Conservation (phyloP, 2,113 vertebrate genomes). For the Dasypus novemcinctus region DNA sequence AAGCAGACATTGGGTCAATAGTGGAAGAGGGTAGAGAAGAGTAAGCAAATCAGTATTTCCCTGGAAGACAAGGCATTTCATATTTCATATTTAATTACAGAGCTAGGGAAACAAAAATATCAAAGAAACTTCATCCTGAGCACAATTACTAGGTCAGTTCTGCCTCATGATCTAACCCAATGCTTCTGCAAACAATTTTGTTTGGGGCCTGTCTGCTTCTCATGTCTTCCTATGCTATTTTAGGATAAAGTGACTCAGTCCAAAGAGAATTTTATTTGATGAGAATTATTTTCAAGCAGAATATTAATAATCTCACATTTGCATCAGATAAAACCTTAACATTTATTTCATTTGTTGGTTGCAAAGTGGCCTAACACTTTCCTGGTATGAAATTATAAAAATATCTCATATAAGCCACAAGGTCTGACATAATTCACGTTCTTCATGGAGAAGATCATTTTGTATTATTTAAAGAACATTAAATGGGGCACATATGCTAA, state of each 20-base stretch:
- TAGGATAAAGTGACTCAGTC: background rate
- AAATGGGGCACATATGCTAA: background rate
- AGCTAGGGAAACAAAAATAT: background rate
- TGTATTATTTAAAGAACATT: background rate
- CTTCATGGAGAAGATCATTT: background rate
- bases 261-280: background rate
- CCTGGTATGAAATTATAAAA: background rate
- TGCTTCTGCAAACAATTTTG: background rate
- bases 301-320: background rate
- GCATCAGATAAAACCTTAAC: background rate
- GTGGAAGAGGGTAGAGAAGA: background rate
- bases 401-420: background rate
- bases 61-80: background rate
- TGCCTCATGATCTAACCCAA: background rate
- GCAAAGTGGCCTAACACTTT: background rate
- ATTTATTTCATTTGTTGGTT: background rate
- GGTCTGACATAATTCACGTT: background rate
- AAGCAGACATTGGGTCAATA: background rate
- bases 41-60: background rate
- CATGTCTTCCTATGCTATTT: background rate
- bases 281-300: conserved; percentile 17
- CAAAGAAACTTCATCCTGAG: background rate
- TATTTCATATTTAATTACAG: background rate
- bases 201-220: background rate
- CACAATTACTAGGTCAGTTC: background rate